phyloP scores from a whole-genome alignment of 2,797 vertebrate species.

The Sebastes trivittatus region DNA sequence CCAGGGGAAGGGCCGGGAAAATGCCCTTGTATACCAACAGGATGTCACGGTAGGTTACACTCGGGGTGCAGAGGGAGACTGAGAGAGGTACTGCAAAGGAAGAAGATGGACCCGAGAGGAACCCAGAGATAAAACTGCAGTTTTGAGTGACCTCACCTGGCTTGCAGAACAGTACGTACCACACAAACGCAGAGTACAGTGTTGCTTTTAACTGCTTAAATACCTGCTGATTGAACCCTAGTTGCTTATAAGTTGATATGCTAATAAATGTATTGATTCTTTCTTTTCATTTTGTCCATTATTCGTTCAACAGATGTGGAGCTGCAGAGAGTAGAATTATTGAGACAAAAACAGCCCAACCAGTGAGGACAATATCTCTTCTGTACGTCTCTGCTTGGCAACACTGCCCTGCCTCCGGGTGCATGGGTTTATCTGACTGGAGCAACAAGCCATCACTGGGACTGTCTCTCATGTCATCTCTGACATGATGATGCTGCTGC shows the following conservation, averaged over 20 bases:
- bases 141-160: conserved; percentile 6
- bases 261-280: not conserved
- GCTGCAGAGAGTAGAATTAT: not conserved
- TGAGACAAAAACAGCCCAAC: conserved; percentile 23
- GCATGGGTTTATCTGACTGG: conserved; percentile 33
- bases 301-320: conserved; percentile 21
- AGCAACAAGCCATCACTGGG: conserved; percentile 11
- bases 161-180: conserved; percentile 29
- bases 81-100: not conserved
- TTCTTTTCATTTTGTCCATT: not conserved
- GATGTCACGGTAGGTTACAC: conserved; percentile 50
- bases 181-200: not conserved
- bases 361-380: conserved; percentile 52
- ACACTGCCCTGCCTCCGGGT: conserved; percentile 14
- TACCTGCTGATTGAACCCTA: not conserved
- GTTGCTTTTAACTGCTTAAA: conserved; percentile 4
- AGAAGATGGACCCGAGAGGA: conserved; percentile 27
- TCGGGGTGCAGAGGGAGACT: not conserved
- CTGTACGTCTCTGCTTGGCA: conserved; percentile 44
- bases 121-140: not conserved
- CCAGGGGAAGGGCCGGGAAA: conserved; percentile 22
- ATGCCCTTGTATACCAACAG: conserved; percentile 39
- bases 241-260: not conserved
- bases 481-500: conserved; percentile 42
- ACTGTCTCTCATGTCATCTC: conserved; percentile 42